phyloP scores from a whole-genome alignment of 1,140 invertebrate genomes.

The Macrosteles quadrilineatus region DNA sequence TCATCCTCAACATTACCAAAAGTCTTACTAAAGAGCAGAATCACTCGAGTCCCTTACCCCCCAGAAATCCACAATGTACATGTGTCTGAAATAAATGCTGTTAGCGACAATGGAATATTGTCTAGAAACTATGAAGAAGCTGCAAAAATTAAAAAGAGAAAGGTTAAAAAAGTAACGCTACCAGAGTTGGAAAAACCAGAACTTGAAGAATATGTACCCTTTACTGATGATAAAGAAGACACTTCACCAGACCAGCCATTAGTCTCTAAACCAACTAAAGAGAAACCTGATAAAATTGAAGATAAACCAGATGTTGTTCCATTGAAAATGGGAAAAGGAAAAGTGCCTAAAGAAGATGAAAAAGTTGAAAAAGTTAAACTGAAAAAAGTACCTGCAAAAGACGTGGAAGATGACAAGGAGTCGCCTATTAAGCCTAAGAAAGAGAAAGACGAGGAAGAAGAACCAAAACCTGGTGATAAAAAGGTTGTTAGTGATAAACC shows the following conservation, averaged over 20 bases:
- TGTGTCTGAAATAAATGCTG: conserved; percentile 40
- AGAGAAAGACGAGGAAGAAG: conserved; percentile 43
- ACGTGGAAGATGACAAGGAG: conserved; percentile 43
- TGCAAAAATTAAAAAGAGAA: conserved; percentile 46
- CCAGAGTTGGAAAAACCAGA: conserved; percentile 40
- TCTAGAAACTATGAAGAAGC: conserved; percentile 49
- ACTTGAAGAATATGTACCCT: conserved; percentile 40
- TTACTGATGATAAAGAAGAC: conserved; percentile 33
- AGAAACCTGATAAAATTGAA: conserved; percentile 44
- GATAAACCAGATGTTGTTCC: conserved; percentile 55
- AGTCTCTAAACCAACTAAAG: conserved; percentile 6
- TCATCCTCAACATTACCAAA: conserved; percentile 61
- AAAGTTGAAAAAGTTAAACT: conserved; percentile 42
- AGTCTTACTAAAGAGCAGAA: conserved; percentile 64
- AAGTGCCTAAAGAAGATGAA: conserved; percentile 40
- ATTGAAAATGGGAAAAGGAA: conserved; percentile 39
- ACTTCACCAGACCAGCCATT: conserved; percentile 20
- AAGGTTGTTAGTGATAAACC: conserved; percentile 42
- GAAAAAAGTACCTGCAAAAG: conserved; percentile 45
- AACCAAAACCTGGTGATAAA: conserved; percentile 21
- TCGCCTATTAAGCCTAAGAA: conserved; percentile 36
- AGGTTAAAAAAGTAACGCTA: conserved; percentile 44
- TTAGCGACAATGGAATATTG: conserved; percentile 46
- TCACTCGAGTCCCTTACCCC: conserved; percentile 54
- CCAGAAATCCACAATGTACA: conserved; percentile 40